Evolutionary conservation across 2,888 invertebrate species (phyloP).

Genomic region (Nephrotoma appendiculata): DNA sequence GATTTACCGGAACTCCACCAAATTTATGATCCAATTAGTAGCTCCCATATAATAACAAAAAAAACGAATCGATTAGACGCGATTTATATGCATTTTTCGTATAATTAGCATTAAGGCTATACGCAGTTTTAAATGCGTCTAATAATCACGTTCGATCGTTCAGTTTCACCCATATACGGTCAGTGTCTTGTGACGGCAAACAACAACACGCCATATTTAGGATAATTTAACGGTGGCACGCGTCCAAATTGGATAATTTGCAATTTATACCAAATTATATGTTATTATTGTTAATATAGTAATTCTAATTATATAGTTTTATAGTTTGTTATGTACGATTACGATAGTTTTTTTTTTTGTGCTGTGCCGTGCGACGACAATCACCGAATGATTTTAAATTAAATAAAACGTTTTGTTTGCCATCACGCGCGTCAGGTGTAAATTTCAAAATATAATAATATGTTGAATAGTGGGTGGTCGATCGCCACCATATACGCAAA

Average conservation of each 20-base stretch:
- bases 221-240: not conserved
- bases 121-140: not conserved
- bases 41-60: not conserved
- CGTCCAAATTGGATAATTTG: not conserved
- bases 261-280: not conserved
- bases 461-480: not conserved
- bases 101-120: not conserved
- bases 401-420: not conserved
- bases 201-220: not conserved
- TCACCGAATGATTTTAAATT: not conserved
- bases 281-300: not conserved
- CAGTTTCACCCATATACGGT: not conserved
- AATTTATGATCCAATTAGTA: not conserved
- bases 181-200: not conserved
- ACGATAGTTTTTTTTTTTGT: not conserved
- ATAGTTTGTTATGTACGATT: not conserved
- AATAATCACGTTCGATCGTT: not conserved
- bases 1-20: too few relatives aligned
- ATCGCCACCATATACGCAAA: not conserved
- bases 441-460: not conserved
- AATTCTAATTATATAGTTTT: not conserved
- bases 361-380: not conserved
- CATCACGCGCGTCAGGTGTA: not conserved
- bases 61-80: not conserved
- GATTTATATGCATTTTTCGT: not conserved